Evolutionary conservation across 2,113 vertebrate species (phyloP), one percentile per base, ranked within the genome.

Genomic region (Todiramphus chloris): DNA sequence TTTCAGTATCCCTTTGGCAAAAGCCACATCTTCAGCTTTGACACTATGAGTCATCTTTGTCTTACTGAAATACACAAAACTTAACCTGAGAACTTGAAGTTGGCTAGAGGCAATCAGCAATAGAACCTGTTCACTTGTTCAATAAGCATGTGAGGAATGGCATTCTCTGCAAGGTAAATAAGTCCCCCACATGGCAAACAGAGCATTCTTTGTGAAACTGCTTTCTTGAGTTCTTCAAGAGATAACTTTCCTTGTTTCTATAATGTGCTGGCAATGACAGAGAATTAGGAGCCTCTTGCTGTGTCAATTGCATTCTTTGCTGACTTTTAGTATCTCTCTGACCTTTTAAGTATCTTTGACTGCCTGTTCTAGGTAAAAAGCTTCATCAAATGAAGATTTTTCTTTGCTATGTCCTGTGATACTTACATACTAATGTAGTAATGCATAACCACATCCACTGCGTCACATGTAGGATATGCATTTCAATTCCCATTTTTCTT

Each of bases 401-500:
- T 33, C 56, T 33, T 72, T 7, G 2, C 13, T 68, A 1, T 77
- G 20, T 24, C 31, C 11, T 69, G 55, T 31, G 6, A 14, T 69
- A 37, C 9, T 63, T 82, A 25, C 7, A n/a, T 30, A 21, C 24
- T 33, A 44, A 15, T 33, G 31, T 10, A 69, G 21, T 33, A 73
- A 66, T 16, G 17, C 4, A 4, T 69, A 66, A 60, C 5, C 4
- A 43, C 13, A 66, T 46, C 10, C 8, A 21, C 28, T 58, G 10
- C 2, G 0, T 63, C 20, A 23, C 27, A 58, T 1, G 0, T 8
- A 58, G 15, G 5, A 28, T 56, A 58, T 5, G 5, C 5, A 43
- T 62, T 67, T 83, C 0, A 1, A 75, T 78, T 16, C 9, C 3
- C 8, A 12, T 67, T 83, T 89, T 75, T 21, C 12, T 85, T 50